Conservation (phyloP, 2,888 invertebrate species). For the Neoitamus cyanurus region DNA sequence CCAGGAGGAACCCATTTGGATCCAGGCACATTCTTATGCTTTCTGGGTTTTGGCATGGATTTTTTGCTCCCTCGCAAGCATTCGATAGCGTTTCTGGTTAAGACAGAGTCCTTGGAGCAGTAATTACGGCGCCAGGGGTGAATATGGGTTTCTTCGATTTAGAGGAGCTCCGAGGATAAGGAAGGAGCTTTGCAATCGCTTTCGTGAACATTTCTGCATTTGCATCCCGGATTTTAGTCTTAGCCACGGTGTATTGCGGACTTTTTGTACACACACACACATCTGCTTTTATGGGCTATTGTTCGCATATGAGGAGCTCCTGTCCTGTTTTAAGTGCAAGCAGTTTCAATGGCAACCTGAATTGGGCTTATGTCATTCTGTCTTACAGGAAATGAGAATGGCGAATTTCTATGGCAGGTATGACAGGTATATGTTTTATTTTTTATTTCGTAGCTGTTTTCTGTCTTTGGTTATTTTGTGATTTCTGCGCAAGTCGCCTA, state of each 20-base stretch:
- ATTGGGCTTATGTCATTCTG: background rate
- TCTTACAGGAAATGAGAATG: too few species aligned
- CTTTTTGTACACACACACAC: background rate
- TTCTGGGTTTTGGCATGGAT: background rate
- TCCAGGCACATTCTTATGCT: background rate
- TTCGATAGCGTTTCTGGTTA: background rate
- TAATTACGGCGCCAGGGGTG: background rate
- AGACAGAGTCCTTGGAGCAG: background rate
- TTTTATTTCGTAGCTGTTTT: too few species aligned
- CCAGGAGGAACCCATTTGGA: background rate
- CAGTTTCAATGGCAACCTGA: background rate
- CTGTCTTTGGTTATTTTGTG: too few species aligned
- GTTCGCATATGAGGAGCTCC: background rate
- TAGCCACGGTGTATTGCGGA: background rate
- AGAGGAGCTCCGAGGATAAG: background rate
- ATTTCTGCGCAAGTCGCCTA: too few species aligned
- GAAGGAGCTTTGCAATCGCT: background rate
- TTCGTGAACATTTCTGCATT: background rate
- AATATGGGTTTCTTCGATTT: background rate
- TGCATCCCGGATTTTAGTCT: constrained; percentile 3
- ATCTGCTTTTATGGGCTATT: background rate
- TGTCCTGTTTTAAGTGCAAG: background rate
- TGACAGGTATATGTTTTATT: too few species aligned
- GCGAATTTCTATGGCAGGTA: too few species aligned
- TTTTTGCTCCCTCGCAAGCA: background rate